Base-by-base conservation (phyloP, 2,888 invertebrate genomes). In the Dryobota labecula region DNA sequence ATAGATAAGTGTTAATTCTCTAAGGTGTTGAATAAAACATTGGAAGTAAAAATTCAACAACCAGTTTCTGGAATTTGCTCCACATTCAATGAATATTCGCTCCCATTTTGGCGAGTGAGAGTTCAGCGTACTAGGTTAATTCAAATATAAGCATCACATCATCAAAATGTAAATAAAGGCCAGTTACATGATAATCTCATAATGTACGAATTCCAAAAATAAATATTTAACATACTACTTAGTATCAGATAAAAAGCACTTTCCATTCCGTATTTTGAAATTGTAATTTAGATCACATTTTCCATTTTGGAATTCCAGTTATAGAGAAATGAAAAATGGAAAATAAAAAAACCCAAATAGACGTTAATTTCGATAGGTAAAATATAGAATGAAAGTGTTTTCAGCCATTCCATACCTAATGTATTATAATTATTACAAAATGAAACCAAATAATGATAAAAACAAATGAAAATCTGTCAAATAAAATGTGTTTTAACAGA, bases 141-240 rank as follows among this genome's bases (percentile, higher is more conserved):
- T 69, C 63, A 71, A 69, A 45, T 72, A 24, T 68, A 84, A 79
- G 63, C 69, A 83, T 86, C 83, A 84, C 83, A 75, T 68, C 54
- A 76, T 82, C 54, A 73, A 73, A 79, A 47, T 86, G 83, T 84
- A 80, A 77, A 86, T 86, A 85, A 81, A 66, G 86, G 87, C 85
- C 85, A 83, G 85, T 84, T 76, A 43, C 70, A 82, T 69, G 41
- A 60, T 73, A 75, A 64, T 74, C 69, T 73, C 68, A 67, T 76
- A 41, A 47, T 54, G 58, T 70, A 70, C 64, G 60, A 66, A 73
- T 75, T 76, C 73, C 65, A 76, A 73, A 81, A 71, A 76, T 74
- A 76, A 77, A 80, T 76, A 69, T 72, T 60, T 73, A 76, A 58
- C n/a, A 57, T 80, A 53, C n/a, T 57, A 51, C 47, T 53, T 64